phyloP scores from a whole-genome alignment of 92 coral and sea anemone genomes.

The Paragorgia papillata region DNA sequence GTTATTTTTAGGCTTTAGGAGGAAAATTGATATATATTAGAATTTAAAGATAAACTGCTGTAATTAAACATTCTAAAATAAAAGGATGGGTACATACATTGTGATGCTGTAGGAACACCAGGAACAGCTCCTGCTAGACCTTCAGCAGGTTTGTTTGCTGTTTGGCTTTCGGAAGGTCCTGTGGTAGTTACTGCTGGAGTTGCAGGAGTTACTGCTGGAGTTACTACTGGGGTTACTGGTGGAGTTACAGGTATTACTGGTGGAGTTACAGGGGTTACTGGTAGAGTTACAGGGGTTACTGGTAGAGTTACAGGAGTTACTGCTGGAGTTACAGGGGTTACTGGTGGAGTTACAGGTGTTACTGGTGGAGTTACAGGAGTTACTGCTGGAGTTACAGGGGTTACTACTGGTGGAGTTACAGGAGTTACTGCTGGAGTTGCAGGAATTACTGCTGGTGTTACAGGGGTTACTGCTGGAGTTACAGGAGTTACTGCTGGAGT shows the following conservation, averaged over 20 bases:
- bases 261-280: neutral
- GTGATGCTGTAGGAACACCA: conserved; percentile 6
- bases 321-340: conserved; percentile 20
- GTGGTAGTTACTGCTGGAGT: conserved; percentile 10
- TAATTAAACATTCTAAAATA: neutral
- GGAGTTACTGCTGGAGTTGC: neutral
- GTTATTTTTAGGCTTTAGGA: too few species aligned
- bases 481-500: neutral
- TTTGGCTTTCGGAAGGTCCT: conserved; percentile 1
- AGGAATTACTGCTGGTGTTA: neutral
- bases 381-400: conserved; percentile 21
- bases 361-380: conserved; percentile 10
- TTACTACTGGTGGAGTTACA: neutral
- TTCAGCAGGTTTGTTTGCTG: conserved; percentile 3
- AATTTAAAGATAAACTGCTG: too few species aligned
- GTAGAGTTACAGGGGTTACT: neutral
- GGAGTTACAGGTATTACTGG: conserved; percentile 9
- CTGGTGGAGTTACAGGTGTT: neutral
- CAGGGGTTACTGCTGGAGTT: conserved; percentile 30
- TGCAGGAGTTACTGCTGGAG: conserved; percentile 4
- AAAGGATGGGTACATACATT: neutral
- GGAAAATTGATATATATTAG: too few species aligned
- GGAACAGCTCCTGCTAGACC: conserved; percentile 20
- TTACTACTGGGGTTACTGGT: neutral
- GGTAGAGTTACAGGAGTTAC: conserved; percentile 12